Evolutionary conservation across 2,888 invertebrate genomes (phyloP).

Genomic region (Paralinhomoeus sp.): DNA sequence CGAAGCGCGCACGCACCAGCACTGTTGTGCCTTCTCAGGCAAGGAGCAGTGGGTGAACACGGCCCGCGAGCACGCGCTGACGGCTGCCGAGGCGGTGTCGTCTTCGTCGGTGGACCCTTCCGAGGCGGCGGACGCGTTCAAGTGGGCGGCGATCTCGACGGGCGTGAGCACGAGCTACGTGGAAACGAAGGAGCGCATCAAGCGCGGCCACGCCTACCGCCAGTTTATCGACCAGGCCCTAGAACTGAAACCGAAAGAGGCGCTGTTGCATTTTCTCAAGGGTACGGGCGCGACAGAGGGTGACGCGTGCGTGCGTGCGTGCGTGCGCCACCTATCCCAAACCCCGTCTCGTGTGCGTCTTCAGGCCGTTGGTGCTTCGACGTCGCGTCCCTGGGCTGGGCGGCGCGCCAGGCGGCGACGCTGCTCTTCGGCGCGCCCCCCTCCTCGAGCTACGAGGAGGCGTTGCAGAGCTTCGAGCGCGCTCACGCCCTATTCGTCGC

Average conservation of each 20-base stretch:
- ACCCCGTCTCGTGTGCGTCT: no score
- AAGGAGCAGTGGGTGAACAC: no score
- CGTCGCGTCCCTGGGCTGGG: constrained; percentile 39
- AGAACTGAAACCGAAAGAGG: constrained; percentile 38
- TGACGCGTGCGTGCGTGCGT: no score
- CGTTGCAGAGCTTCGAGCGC: constrained; percentile 31
- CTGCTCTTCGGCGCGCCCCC: constrained; percentile 43
- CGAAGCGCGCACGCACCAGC: no score
- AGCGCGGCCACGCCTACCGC: constrained; percentile 35
- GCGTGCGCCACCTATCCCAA: no score
- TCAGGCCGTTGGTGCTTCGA: constrained; percentile 46
- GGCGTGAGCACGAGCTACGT: constrained; percentile 40
- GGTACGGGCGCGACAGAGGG: no score
- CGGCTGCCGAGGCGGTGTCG: constrained; percentile 27
- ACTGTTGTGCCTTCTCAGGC: neutral
- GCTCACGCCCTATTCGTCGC: constrained; percentile 9
- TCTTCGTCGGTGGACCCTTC: constrained; percentile 34
- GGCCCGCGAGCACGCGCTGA: no score
- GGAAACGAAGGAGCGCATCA: constrained; percentile 40
- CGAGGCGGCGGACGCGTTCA: constrained; percentile 39
- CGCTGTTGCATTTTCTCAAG: constrained; percentile 32
- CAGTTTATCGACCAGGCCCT: constrained; percentile 44
- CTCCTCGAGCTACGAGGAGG: constrained; percentile 39
- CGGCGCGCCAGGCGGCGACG: constrained; percentile 42
- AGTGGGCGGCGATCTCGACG: constrained; percentile 46